Conservation (phyloP, 2,797 vertebrate species). For the Naso thynnoides region DNA sequence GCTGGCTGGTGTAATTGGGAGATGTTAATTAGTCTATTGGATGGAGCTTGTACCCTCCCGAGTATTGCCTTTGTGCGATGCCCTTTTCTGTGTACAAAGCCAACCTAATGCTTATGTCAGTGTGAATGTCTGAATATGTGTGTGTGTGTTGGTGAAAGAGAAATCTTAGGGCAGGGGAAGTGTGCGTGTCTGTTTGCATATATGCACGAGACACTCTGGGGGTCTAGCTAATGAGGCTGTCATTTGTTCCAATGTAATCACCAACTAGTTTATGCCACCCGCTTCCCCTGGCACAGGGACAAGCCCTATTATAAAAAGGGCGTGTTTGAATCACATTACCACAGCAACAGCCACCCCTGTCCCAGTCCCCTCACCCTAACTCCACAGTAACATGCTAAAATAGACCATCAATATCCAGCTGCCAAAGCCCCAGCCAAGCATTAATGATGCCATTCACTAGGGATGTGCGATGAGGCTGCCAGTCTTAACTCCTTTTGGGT, state of each 20-base stretch:
- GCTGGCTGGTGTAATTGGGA: slow-evolving; percentile 73
- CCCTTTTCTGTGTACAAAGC: slow-evolving; percentile 78
- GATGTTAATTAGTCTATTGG: slow-evolving; percentile 82
- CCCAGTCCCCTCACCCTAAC: slow-evolving; percentile 10
- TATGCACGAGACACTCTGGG: slow-evolving; percentile 59
- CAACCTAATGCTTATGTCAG: slow-evolving; percentile 67
- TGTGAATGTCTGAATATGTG: slow-evolving; percentile 52
- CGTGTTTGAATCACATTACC: slow-evolving; percentile 68
- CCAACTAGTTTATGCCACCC: slow-evolving; percentile 69
- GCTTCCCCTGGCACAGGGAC: slow-evolving; percentile 66
- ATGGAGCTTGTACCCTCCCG: slow-evolving; percentile 76
- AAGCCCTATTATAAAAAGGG: slow-evolving; percentile 62
- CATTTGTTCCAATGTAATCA: slow-evolving; percentile 82
- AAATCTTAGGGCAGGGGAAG: slow-evolving; percentile 37
- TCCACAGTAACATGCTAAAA: slow-evolving; percentile 51
- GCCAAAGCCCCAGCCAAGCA: slow-evolving; percentile 55
- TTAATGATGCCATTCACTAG: slow-evolving; percentile 67
- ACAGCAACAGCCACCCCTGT: slow-evolving; percentile 19
- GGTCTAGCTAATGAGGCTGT: slow-evolving; percentile 73
- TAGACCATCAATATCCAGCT: slow-evolving; percentile 56
- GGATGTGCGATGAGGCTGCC: slow-evolving; percentile 35
- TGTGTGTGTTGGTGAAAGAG: slow-evolving; percentile 18
- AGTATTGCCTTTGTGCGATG: slow-evolving; percentile 74
- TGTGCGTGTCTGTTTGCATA: slow-evolving; percentile 59
- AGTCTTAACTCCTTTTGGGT: slow-evolving; percentile 23